phyloP scores from a whole-genome alignment of 2,113 vertebrate species.

The Calidris pygmaea region DNA sequence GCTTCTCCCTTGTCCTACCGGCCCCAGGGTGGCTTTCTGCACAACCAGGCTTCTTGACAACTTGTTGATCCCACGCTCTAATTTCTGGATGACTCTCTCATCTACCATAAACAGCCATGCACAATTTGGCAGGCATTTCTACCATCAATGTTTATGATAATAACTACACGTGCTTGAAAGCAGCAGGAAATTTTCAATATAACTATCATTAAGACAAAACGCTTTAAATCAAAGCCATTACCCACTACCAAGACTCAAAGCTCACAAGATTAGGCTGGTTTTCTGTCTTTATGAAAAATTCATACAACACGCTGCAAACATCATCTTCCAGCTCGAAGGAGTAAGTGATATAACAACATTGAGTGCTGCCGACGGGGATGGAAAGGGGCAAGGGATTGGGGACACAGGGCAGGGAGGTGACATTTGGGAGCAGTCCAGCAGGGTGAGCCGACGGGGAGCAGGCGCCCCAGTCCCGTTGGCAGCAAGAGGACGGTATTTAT shows the following conservation, averaged over 20 bases:
- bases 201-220: constrained; percentile 72
- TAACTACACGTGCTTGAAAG: constrained; percentile 69
- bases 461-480: neutral
- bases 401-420: neutral
- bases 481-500: neutral
- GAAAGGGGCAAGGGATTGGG: neutral
- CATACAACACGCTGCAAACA: constrained; percentile 54
- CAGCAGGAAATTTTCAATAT: constrained; percentile 68
- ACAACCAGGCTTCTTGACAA: neutral
- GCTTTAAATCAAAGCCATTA: constrained; percentile 74
- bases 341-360: neutral
- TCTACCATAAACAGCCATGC: constrained; percentile 51
- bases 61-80: neutral
- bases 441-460: neutral
- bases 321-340: constrained; percentile 35
- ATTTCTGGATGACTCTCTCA: constrained; percentile 53
- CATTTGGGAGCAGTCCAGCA: neutral
- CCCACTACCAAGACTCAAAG: constrained; percentile 62
- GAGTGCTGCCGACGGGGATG: neutral
- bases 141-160: constrained; percentile 70
- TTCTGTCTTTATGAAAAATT: constrained; percentile 72
- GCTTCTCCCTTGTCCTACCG: neutral
- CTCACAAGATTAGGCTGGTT: constrained; percentile 65
- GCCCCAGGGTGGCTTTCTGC: neutral
- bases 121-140: constrained; percentile 64